These are phyloP conservation scores for Dromas ardeola DNA, from an alignment of 2,113 vertebrate genomes.

Conservation along the genomic window DNA sequence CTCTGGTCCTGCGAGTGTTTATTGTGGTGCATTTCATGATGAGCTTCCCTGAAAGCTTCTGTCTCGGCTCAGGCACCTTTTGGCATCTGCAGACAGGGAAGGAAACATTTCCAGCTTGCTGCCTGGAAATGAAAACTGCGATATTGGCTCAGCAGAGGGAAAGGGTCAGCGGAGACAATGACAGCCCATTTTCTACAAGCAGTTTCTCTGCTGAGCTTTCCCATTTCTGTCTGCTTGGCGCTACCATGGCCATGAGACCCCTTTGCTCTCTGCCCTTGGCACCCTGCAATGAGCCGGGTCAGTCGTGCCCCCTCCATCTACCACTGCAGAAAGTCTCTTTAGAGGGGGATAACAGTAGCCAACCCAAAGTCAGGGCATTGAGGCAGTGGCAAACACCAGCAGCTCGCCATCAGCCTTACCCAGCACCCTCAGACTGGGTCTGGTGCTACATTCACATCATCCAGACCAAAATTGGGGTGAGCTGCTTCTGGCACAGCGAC, in stretches of 20 bases:
- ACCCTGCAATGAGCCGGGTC: background rate
- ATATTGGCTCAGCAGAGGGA: background rate
- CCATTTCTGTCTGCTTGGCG: background rate
- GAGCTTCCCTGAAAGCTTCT: background rate
- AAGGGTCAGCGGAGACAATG: background rate
- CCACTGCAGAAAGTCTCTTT: background rate
- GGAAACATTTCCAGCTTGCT: background rate
- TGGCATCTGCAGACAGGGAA: background rate
- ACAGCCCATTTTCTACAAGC: background rate
- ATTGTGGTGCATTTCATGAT: background rate
- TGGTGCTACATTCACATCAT: rapidly evolving
- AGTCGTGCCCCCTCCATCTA: rapidly evolving
- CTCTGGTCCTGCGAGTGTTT: background rate
- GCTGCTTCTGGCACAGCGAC: background rate
- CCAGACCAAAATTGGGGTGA: rapidly evolving
- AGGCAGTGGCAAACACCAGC: background rate
- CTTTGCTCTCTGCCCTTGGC: background rate
- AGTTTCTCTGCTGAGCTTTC: background rate
- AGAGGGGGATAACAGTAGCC: background rate
- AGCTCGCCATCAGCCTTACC: rapidly evolving
- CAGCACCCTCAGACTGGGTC: background rate
- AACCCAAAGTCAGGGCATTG: background rate
- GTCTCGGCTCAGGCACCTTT: background rate
- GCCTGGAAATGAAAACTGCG: background rate
- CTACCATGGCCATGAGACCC: rapidly evolving